phyloP scores from a whole-genome alignment of 2,113 vertebrate species.

The Butorides virescens region DNA sequence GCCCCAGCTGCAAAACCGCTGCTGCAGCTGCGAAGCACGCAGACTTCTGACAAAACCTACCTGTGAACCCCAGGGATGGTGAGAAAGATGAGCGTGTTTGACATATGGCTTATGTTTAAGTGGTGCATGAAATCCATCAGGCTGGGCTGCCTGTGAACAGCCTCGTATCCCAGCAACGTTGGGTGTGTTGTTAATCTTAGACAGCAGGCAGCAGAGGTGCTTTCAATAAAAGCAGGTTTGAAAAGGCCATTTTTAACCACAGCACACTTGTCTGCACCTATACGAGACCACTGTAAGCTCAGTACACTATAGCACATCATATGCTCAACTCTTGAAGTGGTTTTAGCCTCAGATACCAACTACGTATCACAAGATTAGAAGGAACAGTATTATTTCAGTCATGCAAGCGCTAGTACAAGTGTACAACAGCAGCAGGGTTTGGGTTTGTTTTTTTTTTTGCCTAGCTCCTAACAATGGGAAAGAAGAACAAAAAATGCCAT shows the following conservation, averaged over 20 bases:
- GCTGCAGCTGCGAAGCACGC: background rate
- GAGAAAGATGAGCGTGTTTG: background rate
- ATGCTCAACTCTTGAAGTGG: background rate
- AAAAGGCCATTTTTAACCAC: background rate
- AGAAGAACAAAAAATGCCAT: background rate
- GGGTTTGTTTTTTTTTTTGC: background rate
- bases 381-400: background rate
- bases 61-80: background rate
- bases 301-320: fast-evolving
- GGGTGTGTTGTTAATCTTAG: background rate
- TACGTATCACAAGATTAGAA: background rate
- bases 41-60: background rate
- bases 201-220: background rate
- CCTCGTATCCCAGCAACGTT: fast-evolving
- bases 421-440: background rate
- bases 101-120: background rate
- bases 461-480: background rate
- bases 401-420: background rate
- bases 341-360: background rate
- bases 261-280: background rate
- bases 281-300: background rate
- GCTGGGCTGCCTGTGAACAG: background rate
- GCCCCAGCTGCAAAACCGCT: background rate
- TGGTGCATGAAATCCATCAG: background rate
- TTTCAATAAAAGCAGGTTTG: background rate